Percentiles rank a stretch among this genome's conserved stretches.
Conservation (phyloP, 2,888 invertebrate species). For the Andrena trimmerana region DNA sequence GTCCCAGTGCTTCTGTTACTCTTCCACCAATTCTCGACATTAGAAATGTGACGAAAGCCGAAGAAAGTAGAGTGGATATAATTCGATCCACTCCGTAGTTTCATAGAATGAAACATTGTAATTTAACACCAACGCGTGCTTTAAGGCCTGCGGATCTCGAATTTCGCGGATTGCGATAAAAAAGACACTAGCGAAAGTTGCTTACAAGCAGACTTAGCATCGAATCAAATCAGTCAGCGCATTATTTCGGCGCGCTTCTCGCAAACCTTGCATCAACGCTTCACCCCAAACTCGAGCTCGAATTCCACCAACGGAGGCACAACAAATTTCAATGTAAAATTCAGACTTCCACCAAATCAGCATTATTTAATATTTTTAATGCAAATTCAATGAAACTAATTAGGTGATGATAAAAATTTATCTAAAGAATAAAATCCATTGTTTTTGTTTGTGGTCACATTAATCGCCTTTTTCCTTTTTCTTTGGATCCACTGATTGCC, state of each 20-base stretch:
- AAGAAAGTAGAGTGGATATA: conserved; percentile 33
- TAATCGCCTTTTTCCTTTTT: no score
- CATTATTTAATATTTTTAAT: no score
- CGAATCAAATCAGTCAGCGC: conserved; percentile 30
- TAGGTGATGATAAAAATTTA: no score
- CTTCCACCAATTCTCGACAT: no score
- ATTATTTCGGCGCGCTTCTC: background rate
- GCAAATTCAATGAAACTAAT: no score
- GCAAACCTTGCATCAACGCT: background rate
- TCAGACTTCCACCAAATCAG: no score
- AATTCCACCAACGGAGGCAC: background rate
- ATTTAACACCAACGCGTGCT: conserved; percentile 51
- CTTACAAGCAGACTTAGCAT: conserved; percentile 38
- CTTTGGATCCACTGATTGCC: no score
- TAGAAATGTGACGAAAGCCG: conserved; percentile 7
- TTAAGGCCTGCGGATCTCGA: conserved; percentile 47
- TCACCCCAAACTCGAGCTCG: background rate
- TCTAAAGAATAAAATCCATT: no score
- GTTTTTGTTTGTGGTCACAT: no score
- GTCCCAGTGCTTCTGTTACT: no score
- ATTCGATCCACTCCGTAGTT: conserved; percentile 51
- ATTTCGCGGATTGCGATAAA: conserved; percentile 47
- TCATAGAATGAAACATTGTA: conserved; percentile 57
- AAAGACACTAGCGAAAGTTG: conserved; percentile 47
- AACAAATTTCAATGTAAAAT: no score